A percentile compares a stretch with the other conserved stretches of the same genome.
These are phyloP conservation scores for Carcharodon carcharias DNA, from an alignment of 2,797 vertebrate species.

Conservation along the genomic window DNA sequence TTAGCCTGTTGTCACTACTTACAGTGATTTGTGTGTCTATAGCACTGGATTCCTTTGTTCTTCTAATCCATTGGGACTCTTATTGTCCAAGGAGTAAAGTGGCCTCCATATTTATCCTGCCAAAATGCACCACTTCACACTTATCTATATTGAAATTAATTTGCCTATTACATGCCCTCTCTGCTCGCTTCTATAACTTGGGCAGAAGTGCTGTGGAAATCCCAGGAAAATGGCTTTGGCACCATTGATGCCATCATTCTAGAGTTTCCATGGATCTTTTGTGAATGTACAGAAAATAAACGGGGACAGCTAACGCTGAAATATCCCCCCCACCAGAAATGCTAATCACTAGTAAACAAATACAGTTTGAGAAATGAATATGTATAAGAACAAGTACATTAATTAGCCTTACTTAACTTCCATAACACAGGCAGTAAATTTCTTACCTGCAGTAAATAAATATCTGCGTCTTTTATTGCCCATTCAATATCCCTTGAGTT, in stretches of 20 bases:
- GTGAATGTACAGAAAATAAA: background rate
- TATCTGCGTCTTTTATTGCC: background rate
- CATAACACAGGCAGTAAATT: background rate
- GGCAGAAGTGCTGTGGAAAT: background rate
- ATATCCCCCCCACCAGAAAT: background rate
- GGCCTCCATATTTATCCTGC: background rate
- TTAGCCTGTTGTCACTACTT: background rate
- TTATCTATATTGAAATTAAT: background rate
- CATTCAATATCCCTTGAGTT: constrained; percentile 7
- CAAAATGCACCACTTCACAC: background rate
- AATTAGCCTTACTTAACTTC: background rate
- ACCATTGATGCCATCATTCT: background rate
- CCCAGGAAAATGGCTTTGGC: background rate
- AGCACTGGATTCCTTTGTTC: background rate
- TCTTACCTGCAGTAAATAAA: constrained; percentile 26
- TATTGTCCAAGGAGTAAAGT: background rate
- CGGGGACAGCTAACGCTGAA: background rate
- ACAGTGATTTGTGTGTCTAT: background rate
- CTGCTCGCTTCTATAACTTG: background rate
- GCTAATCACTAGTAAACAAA: background rate
- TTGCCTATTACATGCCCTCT: background rate
- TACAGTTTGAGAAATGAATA: background rate
- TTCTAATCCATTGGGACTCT: background rate
- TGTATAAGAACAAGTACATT: background rate
- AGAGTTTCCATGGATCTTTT: background rate